A percentile compares a stretch with the other conserved stretches of the same genome.
phyloP scores from a whole-genome alignment of 2,888 invertebrate genomes.

The Diaprepes abbreviatus region DNA sequence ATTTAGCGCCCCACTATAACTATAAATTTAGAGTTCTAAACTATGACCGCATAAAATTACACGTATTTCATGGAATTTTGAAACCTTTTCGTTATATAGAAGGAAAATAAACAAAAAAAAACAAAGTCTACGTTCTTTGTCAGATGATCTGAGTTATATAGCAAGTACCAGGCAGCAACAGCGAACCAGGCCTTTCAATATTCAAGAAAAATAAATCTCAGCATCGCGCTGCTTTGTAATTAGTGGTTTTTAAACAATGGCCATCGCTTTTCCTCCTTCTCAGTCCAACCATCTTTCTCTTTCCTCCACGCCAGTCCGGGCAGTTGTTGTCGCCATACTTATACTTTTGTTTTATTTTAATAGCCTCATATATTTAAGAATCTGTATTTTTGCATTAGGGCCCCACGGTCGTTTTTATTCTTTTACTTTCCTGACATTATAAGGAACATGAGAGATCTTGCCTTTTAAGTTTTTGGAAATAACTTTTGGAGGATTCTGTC shows the following conservation, averaged over 20 bases:
- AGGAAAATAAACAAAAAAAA: slow-evolving; percentile 37
- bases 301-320: slow-evolving; percentile 54
- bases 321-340: slow-evolving; percentile 56
- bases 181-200: slow-evolving; percentile 65
- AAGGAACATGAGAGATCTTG: slow-evolving; percentile 35
- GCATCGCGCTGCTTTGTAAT: slow-evolving; percentile 65
- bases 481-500: slow-evolving; percentile 22
- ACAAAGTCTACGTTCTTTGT: slow-evolving; percentile 58
- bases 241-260: slow-evolving; percentile 69
- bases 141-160: slow-evolving; percentile 68
- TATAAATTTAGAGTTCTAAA: no score
- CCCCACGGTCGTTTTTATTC: slow-evolving; percentile 29
- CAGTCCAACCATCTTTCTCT: slow-evolving; percentile 46
- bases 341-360: slow-evolving; percentile 62
- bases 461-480: slow-evolving; percentile 40
- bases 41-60: no score
- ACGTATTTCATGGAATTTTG: not conserved
- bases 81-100: slow-evolving; percentile 12
- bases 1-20: no score
- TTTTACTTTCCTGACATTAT: slow-evolving; percentile 34
- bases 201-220: slow-evolving; percentile 69
- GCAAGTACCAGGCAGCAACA: slow-evolving; percentile 65
- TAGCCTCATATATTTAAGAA: slow-evolving; percentile 57
- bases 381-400: slow-evolving; percentile 48
- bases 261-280: slow-evolving; percentile 58